phyloP scores from a whole-genome alignment of 2,888 invertebrate genomes.

The Hypercompe scribonia region DNA sequence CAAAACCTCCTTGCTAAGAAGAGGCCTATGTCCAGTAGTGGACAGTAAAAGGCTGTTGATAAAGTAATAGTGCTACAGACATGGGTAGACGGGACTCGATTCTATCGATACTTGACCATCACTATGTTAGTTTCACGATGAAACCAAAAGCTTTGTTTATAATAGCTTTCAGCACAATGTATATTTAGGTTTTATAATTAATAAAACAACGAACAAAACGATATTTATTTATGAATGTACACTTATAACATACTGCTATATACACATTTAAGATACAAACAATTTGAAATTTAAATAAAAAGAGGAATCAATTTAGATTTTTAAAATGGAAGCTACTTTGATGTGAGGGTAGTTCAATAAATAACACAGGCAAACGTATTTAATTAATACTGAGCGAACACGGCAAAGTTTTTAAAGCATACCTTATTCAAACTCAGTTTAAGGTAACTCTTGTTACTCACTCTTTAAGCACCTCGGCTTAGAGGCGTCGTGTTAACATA shows the following conservation, averaged over 20 bases:
- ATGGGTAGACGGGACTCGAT: too few species aligned
- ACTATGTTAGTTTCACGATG: background rate
- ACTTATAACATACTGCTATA: background rate
- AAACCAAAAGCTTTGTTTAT: too few species aligned
- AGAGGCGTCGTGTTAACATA: background rate
- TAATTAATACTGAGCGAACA: too few species aligned
- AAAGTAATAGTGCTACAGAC: too few species aligned
- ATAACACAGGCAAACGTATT: too few species aligned
- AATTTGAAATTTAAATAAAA: background rate
- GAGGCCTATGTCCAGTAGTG: too few species aligned
- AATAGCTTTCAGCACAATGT: background rate
- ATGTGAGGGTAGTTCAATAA: background rate
- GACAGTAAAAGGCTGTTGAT: too few species aligned
- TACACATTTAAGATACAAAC: background rate
- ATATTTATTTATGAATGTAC: conserved; percentile 9
- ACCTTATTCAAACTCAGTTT: background rate
- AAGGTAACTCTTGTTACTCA: background rate
- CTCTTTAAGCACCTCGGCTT: background rate
- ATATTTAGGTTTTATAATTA: background rate
- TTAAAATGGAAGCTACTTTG: background rate
- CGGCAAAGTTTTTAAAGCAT: background rate
- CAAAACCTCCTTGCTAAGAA: too few species aligned
- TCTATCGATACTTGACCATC: too few species aligned
- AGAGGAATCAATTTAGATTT: background rate
- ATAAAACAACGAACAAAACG: background rate